Evolutionary conservation across 2,888 invertebrate genomes (phyloP).

Genomic region (Calliphora vomitoria): DNA sequence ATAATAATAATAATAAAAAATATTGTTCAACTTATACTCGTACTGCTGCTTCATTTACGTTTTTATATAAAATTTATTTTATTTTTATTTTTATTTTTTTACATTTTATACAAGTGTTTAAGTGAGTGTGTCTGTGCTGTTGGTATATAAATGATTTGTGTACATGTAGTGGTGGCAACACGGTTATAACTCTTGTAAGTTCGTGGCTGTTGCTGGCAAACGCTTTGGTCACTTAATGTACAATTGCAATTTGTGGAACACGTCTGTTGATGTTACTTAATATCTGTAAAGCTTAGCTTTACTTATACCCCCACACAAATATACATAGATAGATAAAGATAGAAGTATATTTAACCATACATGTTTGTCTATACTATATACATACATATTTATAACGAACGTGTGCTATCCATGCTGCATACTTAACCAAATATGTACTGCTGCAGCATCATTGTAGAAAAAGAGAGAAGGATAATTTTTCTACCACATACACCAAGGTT

Average conservation of each 20-base stretch:
- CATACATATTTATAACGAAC: not conserved
- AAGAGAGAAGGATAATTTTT: not conserved
- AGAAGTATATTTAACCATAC: not conserved
- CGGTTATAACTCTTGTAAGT: conserved; percentile 41
- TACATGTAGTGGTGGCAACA: conserved; percentile 20
- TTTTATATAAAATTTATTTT: conserved; percentile 24
- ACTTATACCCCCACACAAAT: conserved; percentile 15
- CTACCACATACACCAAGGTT: too few species aligned
- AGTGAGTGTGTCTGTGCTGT: not conserved
- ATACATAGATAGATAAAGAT: not conserved
- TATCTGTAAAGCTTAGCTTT: conserved; percentile 63
- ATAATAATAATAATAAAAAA: conserved; percentile 64
- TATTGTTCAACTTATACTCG: conserved; percentile 61
- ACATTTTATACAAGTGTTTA: not conserved
- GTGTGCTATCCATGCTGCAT: not conserved
- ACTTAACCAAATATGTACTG: not conserved
- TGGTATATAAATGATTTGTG: conserved; percentile 48
- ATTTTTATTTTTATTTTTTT: not conserved
- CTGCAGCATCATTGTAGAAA: not conserved
- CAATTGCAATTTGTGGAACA: conserved; percentile 72
- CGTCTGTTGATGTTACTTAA: conserved; percentile 70
- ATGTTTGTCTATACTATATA: not conserved
- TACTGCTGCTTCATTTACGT: conserved; percentile 59
- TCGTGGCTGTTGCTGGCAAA: conserved; percentile 51
- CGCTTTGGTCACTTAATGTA: conserved; percentile 67